Conservation (phyloP, 2,888 invertebrate species). For the Calliscelio sp. region DNA sequence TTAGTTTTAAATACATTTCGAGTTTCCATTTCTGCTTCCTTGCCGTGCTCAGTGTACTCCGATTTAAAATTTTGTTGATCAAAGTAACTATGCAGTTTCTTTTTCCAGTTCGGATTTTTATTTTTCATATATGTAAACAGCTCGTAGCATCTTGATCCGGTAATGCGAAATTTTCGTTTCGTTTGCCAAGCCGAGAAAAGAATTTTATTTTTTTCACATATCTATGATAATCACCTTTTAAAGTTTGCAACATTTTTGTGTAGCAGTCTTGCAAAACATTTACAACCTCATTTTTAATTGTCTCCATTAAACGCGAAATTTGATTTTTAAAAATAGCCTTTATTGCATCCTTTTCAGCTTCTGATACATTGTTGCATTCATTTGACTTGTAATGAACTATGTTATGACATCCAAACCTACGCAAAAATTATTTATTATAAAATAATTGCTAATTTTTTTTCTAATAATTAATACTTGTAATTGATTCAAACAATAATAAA, state of each 20-base stretch:
- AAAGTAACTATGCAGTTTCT: conserved; percentile 19
- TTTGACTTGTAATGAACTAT: background rate
- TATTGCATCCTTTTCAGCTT: background rate
- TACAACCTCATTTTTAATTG: background rate
- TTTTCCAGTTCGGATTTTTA: conserved; percentile 63
- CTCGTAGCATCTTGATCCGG: conserved; percentile 69
- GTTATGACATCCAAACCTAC: conserved; percentile 15
- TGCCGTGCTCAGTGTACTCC: conserved; percentile 56
- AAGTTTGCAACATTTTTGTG: background rate
- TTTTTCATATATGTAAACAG: conserved; percentile 65
- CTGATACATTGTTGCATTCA: background rate
- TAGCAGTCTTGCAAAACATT: conserved; percentile 3
- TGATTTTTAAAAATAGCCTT: conserved; percentile 13
- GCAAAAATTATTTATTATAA: background rate
- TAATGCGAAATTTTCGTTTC: conserved; percentile 39
- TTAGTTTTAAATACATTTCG: background rate
- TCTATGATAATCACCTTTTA: conserved; percentile 23
- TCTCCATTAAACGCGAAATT: background rate
- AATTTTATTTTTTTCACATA: conserved; percentile 27
- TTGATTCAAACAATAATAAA: no score
- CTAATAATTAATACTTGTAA: no score
- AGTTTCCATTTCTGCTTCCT: conserved; percentile 50
- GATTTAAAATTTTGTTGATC: conserved; percentile 30
- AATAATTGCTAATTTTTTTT: background rate
- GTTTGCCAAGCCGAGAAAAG: conserved; percentile 20